Percentiles rank a stretch among this genome's conserved stretches.
Evolutionary conservation across 2,113 vertebrate genomes (phyloP).

Genomic region (Prionailurus viverrinus): DNA sequence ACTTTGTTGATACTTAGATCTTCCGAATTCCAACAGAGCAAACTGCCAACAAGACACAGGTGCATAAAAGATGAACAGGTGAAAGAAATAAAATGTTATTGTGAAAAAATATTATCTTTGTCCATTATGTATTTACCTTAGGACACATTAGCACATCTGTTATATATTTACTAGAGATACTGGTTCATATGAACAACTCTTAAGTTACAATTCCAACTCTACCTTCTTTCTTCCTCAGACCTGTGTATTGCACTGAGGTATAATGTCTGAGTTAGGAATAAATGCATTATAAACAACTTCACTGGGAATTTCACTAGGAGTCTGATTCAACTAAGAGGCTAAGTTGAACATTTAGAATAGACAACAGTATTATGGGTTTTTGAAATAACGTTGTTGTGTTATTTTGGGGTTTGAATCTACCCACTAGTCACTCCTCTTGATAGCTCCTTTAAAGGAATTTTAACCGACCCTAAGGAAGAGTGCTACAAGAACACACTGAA

Average conservation of each 20-base stretch:
- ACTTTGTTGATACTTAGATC: slow-evolving; percentile 69
- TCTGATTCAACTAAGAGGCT: not conserved
- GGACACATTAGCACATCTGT: slow-evolving; percentile 84
- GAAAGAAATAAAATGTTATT: slow-evolving; percentile 86
- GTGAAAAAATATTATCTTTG: slow-evolving; percentile 83
- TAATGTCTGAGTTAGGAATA: not conserved
- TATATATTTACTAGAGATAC: slow-evolving; percentile 75
- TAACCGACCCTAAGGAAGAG: not conserved
- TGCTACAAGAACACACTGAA: not conserved
- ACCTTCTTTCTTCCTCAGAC: not conserved
- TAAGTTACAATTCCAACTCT: slow-evolving; percentile 51
- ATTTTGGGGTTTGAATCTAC: not conserved
- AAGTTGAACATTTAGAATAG: not conserved
- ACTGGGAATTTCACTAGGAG: not conserved
- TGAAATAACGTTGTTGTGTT: not conserved
- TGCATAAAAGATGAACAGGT: slow-evolving; percentile 86
- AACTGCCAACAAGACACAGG: slow-evolving; percentile 83
- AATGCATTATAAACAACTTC: not conserved
- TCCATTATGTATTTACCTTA: slow-evolving; percentile 84
- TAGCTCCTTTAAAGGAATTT: not conserved
- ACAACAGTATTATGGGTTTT: not conserved
- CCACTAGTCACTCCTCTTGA: not conserved
- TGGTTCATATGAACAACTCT: slow-evolving; percentile 66
- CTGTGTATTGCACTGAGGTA: not conserved
- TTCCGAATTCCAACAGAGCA: slow-evolving; percentile 82